Evolutionary conservation across 2,113 vertebrate species (phyloP), one percentile per base, ranked within the genome.

Genomic region (Centrocercus urophasianus): DNA sequence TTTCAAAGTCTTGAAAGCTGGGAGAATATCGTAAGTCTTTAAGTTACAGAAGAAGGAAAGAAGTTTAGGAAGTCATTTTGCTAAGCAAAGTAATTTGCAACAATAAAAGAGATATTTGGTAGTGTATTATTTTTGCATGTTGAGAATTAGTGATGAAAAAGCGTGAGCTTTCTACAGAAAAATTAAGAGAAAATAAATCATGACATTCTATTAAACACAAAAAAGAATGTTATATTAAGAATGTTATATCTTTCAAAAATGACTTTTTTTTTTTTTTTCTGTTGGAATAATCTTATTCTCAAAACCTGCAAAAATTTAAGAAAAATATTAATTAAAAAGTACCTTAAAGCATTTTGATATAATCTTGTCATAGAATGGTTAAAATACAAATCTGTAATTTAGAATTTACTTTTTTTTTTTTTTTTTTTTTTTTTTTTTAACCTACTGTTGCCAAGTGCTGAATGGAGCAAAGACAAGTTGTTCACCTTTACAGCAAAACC

Each of bases 61-160:
- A 8, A 3, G 1, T 45, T 60, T 40, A 48, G 25, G 11, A 52
- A 8, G 0, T 3, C 30, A 66, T 20, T 69, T 42, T 76, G 1
- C 13, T 56, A 75, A 71, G 50, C 21, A 74, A 61, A 5, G 14
- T 40, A 27, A 20, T 40, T 91, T 89, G 24, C 10, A 64, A 22
- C 4, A 13, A 59, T 67, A 30, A 78, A 75, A 15, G 8, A 5
- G 10, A 4, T 36, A 60, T 54, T 24, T 1, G 2, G 9, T 75
- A n/a, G 8, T 64, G 11, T 10, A 64, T 11, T 82, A 5, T 1
- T 47, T 12, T 32, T 75, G 17, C 66, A 54, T 54, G 3, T 60
- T 78, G 32, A 88, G 47, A 88, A 92, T 56, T 63, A 36, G 11
- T 16, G 8, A 32, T 79, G 30, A 83, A 17, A 32, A 81, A 57